phyloP scores from a whole-genome alignment of 2,113 vertebrate genomes.

The Bambusicola thoracicus region DNA sequence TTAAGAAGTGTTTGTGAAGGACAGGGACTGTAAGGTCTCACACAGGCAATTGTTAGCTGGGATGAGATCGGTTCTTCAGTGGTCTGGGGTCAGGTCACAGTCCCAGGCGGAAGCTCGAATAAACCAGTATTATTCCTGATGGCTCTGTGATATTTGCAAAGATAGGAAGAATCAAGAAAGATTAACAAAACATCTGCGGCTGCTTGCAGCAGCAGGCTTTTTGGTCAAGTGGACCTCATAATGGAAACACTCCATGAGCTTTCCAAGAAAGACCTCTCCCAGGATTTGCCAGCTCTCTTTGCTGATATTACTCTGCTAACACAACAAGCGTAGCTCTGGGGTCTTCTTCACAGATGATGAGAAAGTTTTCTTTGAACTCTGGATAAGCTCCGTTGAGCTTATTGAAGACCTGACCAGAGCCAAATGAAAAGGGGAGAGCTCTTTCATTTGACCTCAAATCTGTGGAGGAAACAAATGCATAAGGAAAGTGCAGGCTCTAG shows the following conservation, averaged over 20 bases:
- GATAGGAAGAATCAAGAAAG: not conserved
- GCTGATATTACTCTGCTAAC: not conserved
- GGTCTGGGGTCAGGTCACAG: slow-evolving; percentile 35
- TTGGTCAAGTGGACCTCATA: not conserved
- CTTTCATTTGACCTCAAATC: not conserved
- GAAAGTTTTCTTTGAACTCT: not conserved
- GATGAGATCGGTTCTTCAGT: not conserved
- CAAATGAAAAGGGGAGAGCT: not conserved
- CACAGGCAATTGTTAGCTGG: not conserved
- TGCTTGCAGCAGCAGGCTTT: not conserved
- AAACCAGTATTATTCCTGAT: not conserved
- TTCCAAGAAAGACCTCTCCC: not conserved
- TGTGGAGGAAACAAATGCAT: not conserved
- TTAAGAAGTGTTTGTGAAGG: slow-evolving; percentile 11
- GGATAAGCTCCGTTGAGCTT: not conserved
- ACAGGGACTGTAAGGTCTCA: slow-evolving; percentile 15
- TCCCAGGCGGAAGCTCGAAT: not conserved
- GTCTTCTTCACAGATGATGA: not conserved
- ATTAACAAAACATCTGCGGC: not conserved
- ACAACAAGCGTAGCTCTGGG: not conserved
- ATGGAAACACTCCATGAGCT: accelerated
- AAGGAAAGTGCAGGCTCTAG: not conserved
- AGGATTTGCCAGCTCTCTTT: not conserved
- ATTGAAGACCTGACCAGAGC: not conserved
- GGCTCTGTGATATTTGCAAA: slow-evolving; percentile 5